Evolutionary conservation across 2,888 invertebrate genomes (phyloP).

Genomic region (Pristionchus japonicus): DNA sequence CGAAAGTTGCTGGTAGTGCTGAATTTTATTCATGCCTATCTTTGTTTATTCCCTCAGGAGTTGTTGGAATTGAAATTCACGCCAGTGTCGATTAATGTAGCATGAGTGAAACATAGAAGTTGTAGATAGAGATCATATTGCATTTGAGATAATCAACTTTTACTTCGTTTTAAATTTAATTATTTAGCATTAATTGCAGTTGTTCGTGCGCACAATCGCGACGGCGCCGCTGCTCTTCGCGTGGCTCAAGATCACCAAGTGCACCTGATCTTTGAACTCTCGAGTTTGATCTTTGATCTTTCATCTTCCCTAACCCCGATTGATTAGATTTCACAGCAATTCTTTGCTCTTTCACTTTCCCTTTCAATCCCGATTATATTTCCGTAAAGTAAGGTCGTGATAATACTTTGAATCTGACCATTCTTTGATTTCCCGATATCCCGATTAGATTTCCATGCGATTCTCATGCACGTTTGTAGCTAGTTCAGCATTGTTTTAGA

Average conservation of each 20-base stretch:
- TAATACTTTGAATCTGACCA: too few species aligned
- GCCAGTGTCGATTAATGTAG: too few species aligned
- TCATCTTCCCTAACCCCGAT: neutral
- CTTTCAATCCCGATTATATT: too few species aligned
- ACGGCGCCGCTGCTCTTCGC: conserved; percentile 38
- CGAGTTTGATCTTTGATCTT: neutral
- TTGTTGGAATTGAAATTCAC: too few species aligned
- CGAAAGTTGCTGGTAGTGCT: neutral
- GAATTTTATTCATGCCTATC: too few species aligned
- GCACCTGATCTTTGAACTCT: conserved; percentile 30
- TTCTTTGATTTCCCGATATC: too few species aligned
- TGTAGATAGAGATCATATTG: too few species aligned
- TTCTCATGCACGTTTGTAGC: neutral
- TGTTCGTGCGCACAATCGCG: conserved; percentile 20
- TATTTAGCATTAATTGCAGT: neutral
- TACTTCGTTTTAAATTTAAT: neutral
- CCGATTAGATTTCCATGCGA: neutral
- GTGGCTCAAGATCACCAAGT: conserved; percentile 44
- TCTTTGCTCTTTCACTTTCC: neutral
- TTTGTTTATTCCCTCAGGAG: too few species aligned
- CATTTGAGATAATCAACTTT: too few species aligned
- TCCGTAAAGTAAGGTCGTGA: too few species aligned
- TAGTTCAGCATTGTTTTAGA: neutral
- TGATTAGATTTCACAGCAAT: neutral
- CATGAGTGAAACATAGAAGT: too few species aligned